Conservation (phyloP, 2,797 vertebrate genomes). For the Alectoris magna region DNA sequence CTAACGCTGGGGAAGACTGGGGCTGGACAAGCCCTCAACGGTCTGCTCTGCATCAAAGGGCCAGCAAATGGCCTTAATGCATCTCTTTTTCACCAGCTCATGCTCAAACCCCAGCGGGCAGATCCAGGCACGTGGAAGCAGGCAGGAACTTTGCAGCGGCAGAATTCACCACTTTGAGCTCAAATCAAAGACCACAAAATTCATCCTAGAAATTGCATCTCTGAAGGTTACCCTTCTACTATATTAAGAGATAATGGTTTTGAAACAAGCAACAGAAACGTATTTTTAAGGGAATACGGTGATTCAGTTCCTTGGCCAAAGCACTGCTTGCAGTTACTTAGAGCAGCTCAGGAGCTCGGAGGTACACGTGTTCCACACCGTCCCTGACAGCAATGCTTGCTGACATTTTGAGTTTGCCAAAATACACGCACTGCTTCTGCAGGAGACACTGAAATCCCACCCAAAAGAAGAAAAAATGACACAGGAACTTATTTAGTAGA, state of each 20-base stretch:
- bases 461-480: background rate
- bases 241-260: background rate
- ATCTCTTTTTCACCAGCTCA: background rate
- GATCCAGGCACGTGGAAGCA: background rate
- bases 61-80: background rate
- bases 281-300: background rate
- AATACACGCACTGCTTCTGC: background rate
- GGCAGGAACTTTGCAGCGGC: background rate
- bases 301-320: background rate
- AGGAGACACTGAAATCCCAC: background rate
- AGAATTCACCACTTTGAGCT: background rate
- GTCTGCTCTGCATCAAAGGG: background rate
- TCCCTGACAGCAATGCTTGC: background rate
- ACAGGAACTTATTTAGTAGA: background rate
- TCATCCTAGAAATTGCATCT: background rate
- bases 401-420: background rate
- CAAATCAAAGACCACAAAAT: background rate
- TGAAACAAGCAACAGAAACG: background rate
- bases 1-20: too few species aligned
- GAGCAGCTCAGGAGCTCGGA: background rate
- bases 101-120: background rate
- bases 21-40: background rate
- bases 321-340: background rate
- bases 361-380: background rate
- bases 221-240: background rate